A percentile compares a stretch with the other conserved stretches of the same genome.
Evolutionary conservation across 1,140 invertebrate genomes (phyloP).

Genomic region (Drosophila murphyi): DNA sequence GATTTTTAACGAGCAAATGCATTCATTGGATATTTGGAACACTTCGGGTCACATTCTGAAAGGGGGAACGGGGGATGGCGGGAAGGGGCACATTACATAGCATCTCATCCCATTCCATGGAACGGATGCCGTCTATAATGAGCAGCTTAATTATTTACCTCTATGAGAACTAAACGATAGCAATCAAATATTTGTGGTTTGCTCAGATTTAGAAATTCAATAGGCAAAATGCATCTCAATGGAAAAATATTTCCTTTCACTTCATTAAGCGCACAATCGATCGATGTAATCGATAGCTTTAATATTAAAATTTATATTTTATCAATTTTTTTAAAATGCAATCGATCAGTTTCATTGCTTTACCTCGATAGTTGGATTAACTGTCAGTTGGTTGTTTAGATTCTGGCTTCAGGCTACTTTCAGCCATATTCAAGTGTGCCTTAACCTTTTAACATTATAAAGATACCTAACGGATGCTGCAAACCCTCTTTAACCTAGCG

Average conservation of each 20-base stretch:
- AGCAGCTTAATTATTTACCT: slow-evolving; percentile 22
- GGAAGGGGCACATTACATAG: no score
- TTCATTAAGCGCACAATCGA: background rate
- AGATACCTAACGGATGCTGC: slow-evolving; percentile 11
- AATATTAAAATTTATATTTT: no score
- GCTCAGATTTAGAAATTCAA: background rate
- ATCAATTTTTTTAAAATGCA: no score
- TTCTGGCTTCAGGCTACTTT: no score
- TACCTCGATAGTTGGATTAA: no score
- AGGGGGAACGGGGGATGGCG: background rate
- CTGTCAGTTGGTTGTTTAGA: no score
- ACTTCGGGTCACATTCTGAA: background rate
- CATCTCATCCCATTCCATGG: background rate
- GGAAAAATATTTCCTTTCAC: background rate
- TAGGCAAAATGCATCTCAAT: background rate
- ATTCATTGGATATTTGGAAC: background rate
- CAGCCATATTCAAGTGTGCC: no score
- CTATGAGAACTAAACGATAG: background rate
- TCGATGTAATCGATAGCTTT: no score
- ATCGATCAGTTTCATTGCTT: no score
- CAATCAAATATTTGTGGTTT: slow-evolving; percentile 2
- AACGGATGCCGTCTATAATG: slow-evolving; percentile 35
- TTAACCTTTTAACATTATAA: slow-evolving; percentile 12
- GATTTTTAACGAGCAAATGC: slow-evolving; percentile 65
- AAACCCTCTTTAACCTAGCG: slow-evolving; percentile 9